Conservation (phyloP, 2,888 invertebrate species). For the Acheta domesticus region DNA sequence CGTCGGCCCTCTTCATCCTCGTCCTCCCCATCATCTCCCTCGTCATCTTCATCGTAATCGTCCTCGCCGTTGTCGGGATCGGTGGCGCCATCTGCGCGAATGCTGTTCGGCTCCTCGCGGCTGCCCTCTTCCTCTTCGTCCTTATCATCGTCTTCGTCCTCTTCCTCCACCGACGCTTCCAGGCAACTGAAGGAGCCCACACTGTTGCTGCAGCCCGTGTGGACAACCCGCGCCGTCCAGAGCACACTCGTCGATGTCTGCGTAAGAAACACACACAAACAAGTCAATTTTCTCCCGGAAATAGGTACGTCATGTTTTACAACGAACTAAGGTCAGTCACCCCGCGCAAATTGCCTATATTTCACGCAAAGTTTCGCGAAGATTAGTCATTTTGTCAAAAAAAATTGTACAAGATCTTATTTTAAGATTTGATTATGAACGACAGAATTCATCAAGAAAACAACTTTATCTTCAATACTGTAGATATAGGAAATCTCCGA, state of each 20-base stretch:
- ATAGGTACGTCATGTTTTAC: too few relatives aligned
- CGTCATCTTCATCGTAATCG: neutral
- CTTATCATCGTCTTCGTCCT: neutral
- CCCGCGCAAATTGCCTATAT: too few relatives aligned
- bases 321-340: too few relatives aligned
- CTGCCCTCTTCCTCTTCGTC: neutral
- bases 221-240: constrained; percentile 50
- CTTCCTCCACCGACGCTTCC: neutral
- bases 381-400: too few relatives aligned
- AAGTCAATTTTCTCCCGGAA: neutral
- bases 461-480: too few relatives aligned
- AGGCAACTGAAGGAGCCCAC: neutral
- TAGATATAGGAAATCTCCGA: too few relatives aligned
- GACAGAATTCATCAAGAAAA: too few relatives aligned
- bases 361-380: too few relatives aligned
- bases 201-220: constrained; percentile 41
- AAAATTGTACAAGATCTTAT: too few relatives aligned
- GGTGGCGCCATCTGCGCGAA: neutral
- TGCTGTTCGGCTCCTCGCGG: too few relatives aligned
- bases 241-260: constrained; percentile 57
- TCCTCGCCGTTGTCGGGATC: neutral
- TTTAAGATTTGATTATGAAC: too few relatives aligned
- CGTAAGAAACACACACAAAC: constrained; percentile 26
- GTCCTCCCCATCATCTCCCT: neutral
- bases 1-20: neutral